Evolutionary conservation across 2,888 invertebrate species (phyloP).

Genomic region (Quadroppia sp.): DNA sequence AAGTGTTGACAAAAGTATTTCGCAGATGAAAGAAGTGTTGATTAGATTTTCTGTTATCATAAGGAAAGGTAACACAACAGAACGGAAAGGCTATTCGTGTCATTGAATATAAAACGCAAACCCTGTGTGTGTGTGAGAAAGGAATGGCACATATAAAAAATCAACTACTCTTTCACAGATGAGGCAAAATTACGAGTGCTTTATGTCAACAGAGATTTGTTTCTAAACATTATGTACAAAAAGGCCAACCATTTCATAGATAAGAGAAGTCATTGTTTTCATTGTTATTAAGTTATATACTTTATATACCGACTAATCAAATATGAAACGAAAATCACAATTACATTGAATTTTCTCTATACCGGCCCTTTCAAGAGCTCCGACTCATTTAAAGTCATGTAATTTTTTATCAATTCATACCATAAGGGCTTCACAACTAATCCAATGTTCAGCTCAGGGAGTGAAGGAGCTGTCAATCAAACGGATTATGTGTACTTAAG

Average conservation of each 20-base stretch:
- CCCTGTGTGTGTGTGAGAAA: neutral
- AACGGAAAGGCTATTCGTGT: neutral
- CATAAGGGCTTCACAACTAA: neutral
- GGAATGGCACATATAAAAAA: neutral
- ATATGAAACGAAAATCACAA: neutral
- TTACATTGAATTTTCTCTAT: slow-evolving; percentile 2
- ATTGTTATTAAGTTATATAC: too few species aligned
- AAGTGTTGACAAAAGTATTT: neutral
- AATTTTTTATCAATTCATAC: neutral
- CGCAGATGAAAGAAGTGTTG: neutral
- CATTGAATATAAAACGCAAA: neutral
- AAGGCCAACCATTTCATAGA: neutral
- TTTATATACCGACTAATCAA: neutral
- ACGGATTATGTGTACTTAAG: slow-evolving; percentile 10
- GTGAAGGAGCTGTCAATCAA: slow-evolving; percentile 11
- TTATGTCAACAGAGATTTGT: slow-evolving; percentile 19
- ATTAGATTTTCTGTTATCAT: neutral
- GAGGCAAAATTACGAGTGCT: neutral
- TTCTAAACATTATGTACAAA: neutral
- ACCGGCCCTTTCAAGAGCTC: neutral
- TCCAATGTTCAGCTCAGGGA: neutral
- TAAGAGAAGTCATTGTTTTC: neutral
- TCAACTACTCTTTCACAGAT: neutral
- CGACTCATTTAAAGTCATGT: neutral
- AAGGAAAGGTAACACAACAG: slow-evolving; percentile 1